A percentile compares a stretch with the other conserved stretches of the same genome.
phyloP scores from a whole-genome alignment of 2,888 invertebrate genomes.

The Morpho deidamia region DNA sequence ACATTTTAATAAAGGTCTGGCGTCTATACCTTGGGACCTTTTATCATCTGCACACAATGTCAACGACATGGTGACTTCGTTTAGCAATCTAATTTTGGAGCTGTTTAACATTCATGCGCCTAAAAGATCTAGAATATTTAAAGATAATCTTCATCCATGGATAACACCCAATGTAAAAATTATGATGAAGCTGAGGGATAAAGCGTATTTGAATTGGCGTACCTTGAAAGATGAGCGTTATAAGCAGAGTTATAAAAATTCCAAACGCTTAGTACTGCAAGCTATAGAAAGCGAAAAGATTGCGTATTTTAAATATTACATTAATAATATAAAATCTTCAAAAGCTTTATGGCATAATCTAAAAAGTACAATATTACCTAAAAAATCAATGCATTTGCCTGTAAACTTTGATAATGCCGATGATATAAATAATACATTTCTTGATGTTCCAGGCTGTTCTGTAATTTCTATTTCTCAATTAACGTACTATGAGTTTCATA shows the following conservation, averaged over 20 bases:
- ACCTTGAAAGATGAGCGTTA: conserved; percentile 3
- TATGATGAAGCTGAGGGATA: conserved; percentile 13
- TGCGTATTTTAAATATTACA: conserved; percentile 10
- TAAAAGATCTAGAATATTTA: background rate
- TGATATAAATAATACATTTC: conserved; percentile 12
- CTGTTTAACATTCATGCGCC: conserved; percentile 1
- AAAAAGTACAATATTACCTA: background rate
- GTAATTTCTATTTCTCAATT: background rate
- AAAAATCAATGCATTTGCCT: conserved; percentile 3
- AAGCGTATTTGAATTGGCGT: background rate
- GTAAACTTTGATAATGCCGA: conserved; percentile 5
- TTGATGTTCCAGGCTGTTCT: conserved; percentile 7
- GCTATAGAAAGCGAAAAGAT: conserved; percentile 11
- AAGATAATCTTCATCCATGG: conserved; percentile 6
- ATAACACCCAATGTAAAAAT: conserved; percentile 10
- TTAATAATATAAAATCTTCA: conserved; percentile 5
- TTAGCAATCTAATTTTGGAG: background rate
- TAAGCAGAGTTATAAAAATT: conserved; percentile 10
- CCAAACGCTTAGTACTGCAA: conserved; percentile 3
- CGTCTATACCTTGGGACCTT: background rate
- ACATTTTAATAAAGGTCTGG: background rate
- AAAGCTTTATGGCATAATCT: conserved; percentile 12
- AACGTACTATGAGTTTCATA: background rate
- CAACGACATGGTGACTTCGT: background rate
- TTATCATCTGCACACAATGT: background rate